phyloP scores from a whole-genome alignment of 2,888 invertebrate species.

The Drosophila anceps region DNA sequence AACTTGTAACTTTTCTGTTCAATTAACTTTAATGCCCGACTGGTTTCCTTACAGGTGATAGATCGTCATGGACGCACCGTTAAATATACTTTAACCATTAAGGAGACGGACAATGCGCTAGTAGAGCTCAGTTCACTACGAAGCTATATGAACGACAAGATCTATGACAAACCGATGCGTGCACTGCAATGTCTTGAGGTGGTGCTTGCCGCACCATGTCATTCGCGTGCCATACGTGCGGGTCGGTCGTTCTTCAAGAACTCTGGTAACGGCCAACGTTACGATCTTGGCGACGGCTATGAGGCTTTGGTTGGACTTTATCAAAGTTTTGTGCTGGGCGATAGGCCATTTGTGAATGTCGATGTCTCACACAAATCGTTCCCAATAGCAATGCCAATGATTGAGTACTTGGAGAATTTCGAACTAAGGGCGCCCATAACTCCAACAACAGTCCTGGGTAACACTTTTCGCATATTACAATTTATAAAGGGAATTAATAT shows the following conservation, averaged over 20 bases:
- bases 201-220: constrained; percentile 87
- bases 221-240: constrained; percentile 69
- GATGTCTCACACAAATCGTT: constrained; percentile 95
- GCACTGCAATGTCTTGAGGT: constrained; percentile 89
- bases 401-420: constrained; percentile 85
- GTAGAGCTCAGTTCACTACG: constrained; percentile 78
- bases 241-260: constrained; percentile 91
- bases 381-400: constrained; percentile 87
- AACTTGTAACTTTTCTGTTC: too few species aligned
- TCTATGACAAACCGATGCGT: constrained; percentile 84
- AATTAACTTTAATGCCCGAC: not conserved
- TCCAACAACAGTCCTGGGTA: constrained; percentile 16
- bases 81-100: constrained; percentile 72
- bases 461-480: constrained; percentile 11
- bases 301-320: constrained; percentile 97
- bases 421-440: constrained; percentile 11
- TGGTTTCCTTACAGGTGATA: constrained; percentile 57
- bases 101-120: constrained; percentile 67
- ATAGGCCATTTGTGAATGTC: constrained; percentile 95
- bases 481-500: constrained; percentile 77
- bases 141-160: constrained; percentile 78
- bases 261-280: constrained; percentile 69
- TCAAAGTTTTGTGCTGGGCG: constrained; percentile 95
- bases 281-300: constrained; percentile 90
- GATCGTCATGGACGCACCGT: constrained; percentile 64